Evolutionary conservation across 2,113 vertebrate species (phyloP).

Genomic region (Ophthalmolycus amberensis): DNA sequence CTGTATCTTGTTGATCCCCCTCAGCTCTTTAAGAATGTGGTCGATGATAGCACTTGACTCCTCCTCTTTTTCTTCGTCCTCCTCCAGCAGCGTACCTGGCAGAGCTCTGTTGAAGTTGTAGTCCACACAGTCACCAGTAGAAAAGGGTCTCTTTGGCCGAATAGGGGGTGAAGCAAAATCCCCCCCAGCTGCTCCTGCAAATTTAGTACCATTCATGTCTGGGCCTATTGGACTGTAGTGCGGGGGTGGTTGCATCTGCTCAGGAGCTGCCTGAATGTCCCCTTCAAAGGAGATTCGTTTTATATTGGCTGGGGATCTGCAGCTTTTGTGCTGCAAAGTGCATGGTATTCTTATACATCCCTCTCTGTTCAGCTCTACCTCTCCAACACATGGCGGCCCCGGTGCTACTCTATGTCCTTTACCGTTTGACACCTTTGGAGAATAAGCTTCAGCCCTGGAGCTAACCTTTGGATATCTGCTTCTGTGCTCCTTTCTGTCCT

Average conservation of each 20-base stretch:
- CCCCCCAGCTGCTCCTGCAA: conserved; percentile 24
- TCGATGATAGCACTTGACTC: conserved; percentile 88
- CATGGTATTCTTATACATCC: conserved; percentile 84
- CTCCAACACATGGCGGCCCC: conserved; percentile 78
- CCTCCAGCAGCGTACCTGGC: conserved; percentile 65
- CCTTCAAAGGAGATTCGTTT: conserved; percentile 70
- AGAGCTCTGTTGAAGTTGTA: conserved; percentile 70
- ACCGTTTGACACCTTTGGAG: conserved; percentile 69
- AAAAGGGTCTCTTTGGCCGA: conserved; percentile 75
- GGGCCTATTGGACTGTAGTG: conserved; percentile 34
- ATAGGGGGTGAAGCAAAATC: conserved; percentile 49
- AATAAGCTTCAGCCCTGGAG: conserved; percentile 50
- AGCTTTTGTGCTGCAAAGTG: conserved; percentile 80
- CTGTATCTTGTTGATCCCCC: conserved; percentile 96
- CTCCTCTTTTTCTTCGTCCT: conserved; percentile 78
- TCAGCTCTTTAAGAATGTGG: conserved; percentile 94
- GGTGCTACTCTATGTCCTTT: conserved; percentile 58
- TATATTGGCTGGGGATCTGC: conserved; percentile 47
- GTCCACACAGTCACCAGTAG: conserved; percentile 76
- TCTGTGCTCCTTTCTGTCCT: conserved; percentile 55
- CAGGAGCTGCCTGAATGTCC: conserved; percentile 49
- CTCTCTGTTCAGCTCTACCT: conserved; percentile 85
- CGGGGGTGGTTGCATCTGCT: not conserved
- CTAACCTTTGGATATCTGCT: conserved; percentile 42
- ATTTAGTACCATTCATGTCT: conserved; percentile 63